Conservation (phyloP, 2,113 vertebrate species). For the Limnothrissa miodon region DNA sequence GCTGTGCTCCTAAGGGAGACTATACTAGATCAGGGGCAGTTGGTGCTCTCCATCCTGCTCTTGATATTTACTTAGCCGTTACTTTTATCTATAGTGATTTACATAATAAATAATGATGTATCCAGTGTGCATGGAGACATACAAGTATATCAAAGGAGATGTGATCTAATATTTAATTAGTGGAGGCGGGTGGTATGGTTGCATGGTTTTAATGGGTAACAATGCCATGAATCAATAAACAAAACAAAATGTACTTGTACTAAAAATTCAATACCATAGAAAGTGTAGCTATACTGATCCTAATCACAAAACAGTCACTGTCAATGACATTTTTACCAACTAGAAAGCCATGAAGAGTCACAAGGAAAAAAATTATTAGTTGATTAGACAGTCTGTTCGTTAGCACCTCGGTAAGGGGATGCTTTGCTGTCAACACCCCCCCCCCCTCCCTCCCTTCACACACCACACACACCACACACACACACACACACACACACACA, state of each 20-base stretch:
- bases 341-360: too few species aligned
- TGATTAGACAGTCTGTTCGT: not conserved
- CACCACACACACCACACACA: constrained; percentile 5
- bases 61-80: not conserved
- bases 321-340: too few species aligned
- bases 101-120: not conserved
- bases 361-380: not conserved
- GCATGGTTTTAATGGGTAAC: not conserved
- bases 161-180: not conserved
- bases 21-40: not conserved
- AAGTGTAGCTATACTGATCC: not conserved
- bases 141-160: not conserved
- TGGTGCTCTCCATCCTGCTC: not conserved
- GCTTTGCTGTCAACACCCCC: not conserved
- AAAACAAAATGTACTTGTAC: not conserved
- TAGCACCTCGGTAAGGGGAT: not conserved
- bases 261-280: not conserved
- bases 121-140: not conserved
- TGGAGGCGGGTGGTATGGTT: not conserved
- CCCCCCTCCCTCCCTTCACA: not conserved
- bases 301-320: not conserved
- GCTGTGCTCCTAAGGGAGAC: too few species aligned
- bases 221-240: not conserved
- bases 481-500: not conserved
- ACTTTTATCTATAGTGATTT: not conserved